Base-by-base conservation (phyloP, 1,140 invertebrate species). In the Danaus plexippus region DNA sequence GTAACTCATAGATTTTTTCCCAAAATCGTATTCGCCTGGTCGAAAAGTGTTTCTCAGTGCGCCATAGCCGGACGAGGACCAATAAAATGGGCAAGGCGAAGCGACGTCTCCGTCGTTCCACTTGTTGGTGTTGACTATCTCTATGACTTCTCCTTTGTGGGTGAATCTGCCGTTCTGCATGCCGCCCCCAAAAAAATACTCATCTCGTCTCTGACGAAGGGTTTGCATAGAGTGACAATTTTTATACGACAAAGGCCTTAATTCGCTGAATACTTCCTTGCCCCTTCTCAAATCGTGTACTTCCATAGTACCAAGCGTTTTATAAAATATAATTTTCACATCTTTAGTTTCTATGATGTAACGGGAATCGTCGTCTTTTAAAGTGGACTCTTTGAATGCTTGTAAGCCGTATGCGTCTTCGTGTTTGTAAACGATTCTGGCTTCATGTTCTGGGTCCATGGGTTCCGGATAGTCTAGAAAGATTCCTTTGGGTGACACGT, bases 141-240 rank as follows among this genome's bases (percentile, higher is more conserved):
- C n/a, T 53, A 85, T 86, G n/a, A 59, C 53, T 64, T 78, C 52
- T 11, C 73, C 75, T 66, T 86, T 86, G 54, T 86, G 83, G 22
- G 69, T 71, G 44, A 82, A 86, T 63, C 77, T 67, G 11, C 83
- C 83, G 59, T 86, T 86, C 66, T 86, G 83, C 78, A 82, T 83
- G 32, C 83, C 83, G 9, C 81, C 83, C 12, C 83, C 83, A 40
- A 76, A 86, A 61, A 77, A 86, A 63, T 73, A 75, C 57, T 86
- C 83, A 44, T 82, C 64, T 22, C 65, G 22, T 13, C 67, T 56
- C 64, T 85, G 77, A 46, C 57, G 22, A 43, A 80, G 60, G 9
- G 55, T 67, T 60, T 86, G 81, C 43, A 50, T 74, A 43, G 61
- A 61, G 57, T 58, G 53, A 11, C 54, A 45, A 47, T 75, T 52